phyloP scores from a whole-genome alignment of 2,797 vertebrate species.

The Poeciliopsis paucimaculata region DNA sequence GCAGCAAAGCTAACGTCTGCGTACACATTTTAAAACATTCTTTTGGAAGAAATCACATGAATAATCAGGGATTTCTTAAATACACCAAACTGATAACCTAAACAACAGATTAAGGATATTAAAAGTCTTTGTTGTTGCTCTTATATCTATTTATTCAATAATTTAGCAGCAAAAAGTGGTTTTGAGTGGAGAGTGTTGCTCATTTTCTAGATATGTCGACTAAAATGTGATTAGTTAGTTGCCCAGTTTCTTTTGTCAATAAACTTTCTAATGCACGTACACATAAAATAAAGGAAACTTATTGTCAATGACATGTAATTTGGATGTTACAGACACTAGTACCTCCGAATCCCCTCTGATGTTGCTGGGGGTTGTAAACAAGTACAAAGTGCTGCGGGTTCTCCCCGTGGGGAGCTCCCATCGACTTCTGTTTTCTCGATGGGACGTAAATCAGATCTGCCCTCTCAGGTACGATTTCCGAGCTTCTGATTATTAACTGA shows the following conservation, averaged over 20 bases:
- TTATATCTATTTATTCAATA: no score
- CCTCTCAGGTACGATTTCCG: slow-evolving; percentile 34
- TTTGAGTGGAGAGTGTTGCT: no score
- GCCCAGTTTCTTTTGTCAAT: background rate
- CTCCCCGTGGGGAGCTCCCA: slow-evolving; percentile 17
- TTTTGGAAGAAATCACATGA: no score
- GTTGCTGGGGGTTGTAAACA: background rate
- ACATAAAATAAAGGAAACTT: background rate
- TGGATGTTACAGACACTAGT: background rate
- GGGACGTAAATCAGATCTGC: slow-evolving; percentile 52
- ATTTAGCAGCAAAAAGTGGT: no score
- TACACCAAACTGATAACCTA: no score
- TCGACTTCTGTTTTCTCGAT: slow-evolving; percentile 45
- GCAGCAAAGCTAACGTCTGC: no score
- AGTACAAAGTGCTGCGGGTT: slow-evolving; percentile 18
- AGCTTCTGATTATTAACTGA: slow-evolving; percentile 66
- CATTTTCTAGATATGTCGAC: no score
- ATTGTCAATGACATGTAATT: background rate
- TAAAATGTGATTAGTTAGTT: no score
- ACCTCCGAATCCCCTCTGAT: background rate
- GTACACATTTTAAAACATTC: no score
- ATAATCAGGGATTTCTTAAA: no score
- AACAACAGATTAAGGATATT: no score
- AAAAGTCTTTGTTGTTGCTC: no score
- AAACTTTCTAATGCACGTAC: background rate